phyloP scores from a whole-genome alignment of 2,888 invertebrate genomes.

The Hermodice carunculata region DNA sequence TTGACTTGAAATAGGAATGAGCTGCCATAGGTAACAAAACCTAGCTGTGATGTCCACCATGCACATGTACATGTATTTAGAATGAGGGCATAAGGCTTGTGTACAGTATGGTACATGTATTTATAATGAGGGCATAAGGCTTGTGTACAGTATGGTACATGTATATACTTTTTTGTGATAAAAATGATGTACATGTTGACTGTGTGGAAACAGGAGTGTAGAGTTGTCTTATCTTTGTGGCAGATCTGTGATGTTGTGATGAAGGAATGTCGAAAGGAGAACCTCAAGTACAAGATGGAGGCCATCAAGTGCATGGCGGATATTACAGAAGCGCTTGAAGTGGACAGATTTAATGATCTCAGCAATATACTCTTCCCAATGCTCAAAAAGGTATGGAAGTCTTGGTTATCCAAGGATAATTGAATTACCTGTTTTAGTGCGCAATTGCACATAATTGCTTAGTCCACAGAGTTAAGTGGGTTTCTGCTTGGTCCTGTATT shows the following conservation, averaged over 20 bases:
- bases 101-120: no score
- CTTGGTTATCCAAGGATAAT: background rate
- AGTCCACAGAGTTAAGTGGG: no score
- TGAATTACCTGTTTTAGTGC: background rate
- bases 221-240: background rate
- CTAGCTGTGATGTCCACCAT: no score
- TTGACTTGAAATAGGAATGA: no score
- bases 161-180: background rate
- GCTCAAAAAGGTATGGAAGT: constrained; percentile 75
- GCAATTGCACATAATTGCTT: no score
- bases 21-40: no score
- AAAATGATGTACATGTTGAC: background rate
- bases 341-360: constrained; percentile 83
- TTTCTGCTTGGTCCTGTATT: no score
- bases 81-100: no score
- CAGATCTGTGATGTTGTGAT: constrained; percentile 75
- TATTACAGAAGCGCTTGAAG: constrained; percentile 79
- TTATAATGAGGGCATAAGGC: no score
- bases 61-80: no score
- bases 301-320: constrained; percentile 81
- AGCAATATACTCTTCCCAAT: constrained; percentile 79
- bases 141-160: background rate
- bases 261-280: constrained; percentile 85
- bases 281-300: constrained; percentile 81
- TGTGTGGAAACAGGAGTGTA: background rate